phyloP scores from a whole-genome alignment of 2,797 vertebrate species.

The Myoxocephalus aenaeus region DNA sequence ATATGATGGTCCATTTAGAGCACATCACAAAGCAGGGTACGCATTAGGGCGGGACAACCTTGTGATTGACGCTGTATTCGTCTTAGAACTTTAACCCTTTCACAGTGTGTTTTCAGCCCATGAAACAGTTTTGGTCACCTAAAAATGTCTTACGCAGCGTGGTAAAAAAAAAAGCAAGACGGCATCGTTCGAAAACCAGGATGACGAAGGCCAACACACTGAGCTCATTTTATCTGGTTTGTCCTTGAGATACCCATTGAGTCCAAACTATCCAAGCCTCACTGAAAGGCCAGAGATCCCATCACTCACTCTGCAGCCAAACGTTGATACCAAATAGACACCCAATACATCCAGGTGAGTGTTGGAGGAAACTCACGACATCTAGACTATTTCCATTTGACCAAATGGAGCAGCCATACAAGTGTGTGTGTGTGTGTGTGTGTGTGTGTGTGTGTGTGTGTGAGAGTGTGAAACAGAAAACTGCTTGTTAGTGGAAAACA shows the following conservation, averaged over 20 bases:
- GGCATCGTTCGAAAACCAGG: no score
- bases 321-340: not conserved
- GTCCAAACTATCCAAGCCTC: not conserved
- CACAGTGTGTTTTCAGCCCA: no score
- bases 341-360: not conserved
- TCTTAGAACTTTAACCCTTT: no score
- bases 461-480: conserved; percentile 2
- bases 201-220: not conserved
- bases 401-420: not conserved
- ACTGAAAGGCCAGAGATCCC: not conserved
- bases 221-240: not conserved
- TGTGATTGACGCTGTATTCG: no score
- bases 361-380: not conserved
- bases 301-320: not conserved
- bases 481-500: conserved; percentile 48
- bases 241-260: not conserved
- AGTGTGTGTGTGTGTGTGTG: no score
- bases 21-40: no score
- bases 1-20: no score
- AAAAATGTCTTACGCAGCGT: not conserved
- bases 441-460: no score
- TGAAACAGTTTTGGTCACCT: not conserved
- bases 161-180: no score
- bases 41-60: no score
- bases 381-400: not conserved